Conservation (phyloP, 2,888 invertebrate species). For the Drosophila pseudotakahashii region DNA sequence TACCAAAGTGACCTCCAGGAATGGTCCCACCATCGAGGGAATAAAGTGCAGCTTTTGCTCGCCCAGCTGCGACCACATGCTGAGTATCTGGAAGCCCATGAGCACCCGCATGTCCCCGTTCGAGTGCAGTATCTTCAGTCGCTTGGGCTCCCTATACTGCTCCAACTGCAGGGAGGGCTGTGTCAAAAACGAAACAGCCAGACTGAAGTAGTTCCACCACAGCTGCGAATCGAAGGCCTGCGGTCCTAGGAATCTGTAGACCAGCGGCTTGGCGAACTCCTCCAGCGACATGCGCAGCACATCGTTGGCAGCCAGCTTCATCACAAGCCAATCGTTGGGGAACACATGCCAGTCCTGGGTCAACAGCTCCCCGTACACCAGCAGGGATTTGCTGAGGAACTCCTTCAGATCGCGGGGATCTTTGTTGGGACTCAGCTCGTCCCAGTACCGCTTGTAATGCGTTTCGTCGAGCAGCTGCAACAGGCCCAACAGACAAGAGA, state of each 20-base stretch:
- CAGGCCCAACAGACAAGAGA: conserved; percentile 93
- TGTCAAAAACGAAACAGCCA: conserved; percentile 92
- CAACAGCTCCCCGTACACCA: conserved; percentile 85
- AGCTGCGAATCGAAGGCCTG: conserved; percentile 91
- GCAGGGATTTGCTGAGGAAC: conserved; percentile 92
- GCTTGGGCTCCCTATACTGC: conserved; percentile 91
- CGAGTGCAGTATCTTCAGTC: conserved; percentile 90
- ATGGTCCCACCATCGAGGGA: conserved; percentile 96
- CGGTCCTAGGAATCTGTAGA: conserved; percentile 91
- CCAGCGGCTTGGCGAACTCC: conserved; percentile 94
- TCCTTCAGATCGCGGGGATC: conserved; percentile 93
- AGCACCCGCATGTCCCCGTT: conserved; percentile 96
- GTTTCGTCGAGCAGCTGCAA: conserved; percentile 94
- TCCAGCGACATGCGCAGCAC: conserved; percentile 93
- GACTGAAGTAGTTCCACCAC: conserved; percentile 91
- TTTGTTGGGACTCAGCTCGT: conserved; percentile 87
- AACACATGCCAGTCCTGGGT: conserved; percentile 86
- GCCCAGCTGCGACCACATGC: conserved; percentile 96
- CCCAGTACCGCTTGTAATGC: conserved; percentile 94
- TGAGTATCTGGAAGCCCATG: conserved; percentile 96
- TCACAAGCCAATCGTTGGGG: conserved; percentile 95
- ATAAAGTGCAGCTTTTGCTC: conserved; percentile 95
- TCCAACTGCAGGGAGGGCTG: conserved; percentile 93
- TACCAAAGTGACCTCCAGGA: conserved; percentile 96
- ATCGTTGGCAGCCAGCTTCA: conserved; percentile 94